Evolutionary conservation across 2,113 vertebrate genomes (phyloP).

Genomic region (Pyxicephalus adspersus): DNA sequence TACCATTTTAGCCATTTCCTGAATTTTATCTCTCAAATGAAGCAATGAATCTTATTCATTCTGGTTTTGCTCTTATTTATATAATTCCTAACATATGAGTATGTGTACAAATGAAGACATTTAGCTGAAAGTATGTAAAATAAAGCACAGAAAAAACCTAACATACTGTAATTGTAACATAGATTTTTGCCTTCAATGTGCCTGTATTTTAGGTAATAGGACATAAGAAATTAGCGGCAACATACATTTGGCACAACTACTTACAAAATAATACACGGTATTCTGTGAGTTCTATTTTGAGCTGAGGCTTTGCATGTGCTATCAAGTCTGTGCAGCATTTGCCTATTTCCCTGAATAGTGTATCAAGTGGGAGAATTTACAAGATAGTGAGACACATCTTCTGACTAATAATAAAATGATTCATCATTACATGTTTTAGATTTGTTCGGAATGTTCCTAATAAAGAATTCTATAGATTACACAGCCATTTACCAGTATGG

Average conservation of each 20-base stretch:
- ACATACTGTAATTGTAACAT: too few species aligned
- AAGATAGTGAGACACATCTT: conserved; percentile 28
- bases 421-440: conserved; percentile 43
- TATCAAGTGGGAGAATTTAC: conserved; percentile 21
- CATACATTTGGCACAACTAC: conserved; percentile 48
- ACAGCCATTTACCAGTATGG: not conserved
- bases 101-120: too few species aligned
- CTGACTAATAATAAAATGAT: conserved; percentile 39
- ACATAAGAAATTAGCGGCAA: conserved; percentile 34
- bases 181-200: too few species aligned
- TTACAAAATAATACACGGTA: conserved; percentile 28
- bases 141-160: too few species aligned
- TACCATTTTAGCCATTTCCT: too few species aligned
- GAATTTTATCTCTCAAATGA: too few species aligned
- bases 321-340: conserved; percentile 14
- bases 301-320: conserved; percentile 16
- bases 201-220: conserved; percentile 4
- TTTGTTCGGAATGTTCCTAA: conserved; percentile 26
- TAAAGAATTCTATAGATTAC: not conserved
- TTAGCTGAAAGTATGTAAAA: too few species aligned
- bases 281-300: conserved; percentile 37
- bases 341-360: not conserved
- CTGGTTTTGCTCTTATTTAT: too few species aligned
- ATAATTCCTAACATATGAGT: too few species aligned
- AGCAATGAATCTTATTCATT: too few species aligned